phyloP scores from a whole-genome alignment of 2,888 invertebrate genomes.

The Pseudeuparius sepicola region DNA sequence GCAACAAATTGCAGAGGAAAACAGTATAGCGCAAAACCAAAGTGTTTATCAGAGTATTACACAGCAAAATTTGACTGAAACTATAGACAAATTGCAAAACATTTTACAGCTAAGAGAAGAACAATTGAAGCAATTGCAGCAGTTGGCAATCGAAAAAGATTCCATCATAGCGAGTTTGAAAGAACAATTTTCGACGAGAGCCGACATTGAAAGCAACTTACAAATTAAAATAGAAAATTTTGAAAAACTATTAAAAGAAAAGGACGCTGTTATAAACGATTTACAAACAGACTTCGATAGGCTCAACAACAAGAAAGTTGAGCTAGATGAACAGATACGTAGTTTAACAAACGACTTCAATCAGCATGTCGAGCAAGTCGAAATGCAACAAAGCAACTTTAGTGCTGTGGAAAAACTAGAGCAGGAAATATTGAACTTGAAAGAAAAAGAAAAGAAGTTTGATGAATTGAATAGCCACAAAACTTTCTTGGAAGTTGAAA shows the following conservation, averaged over 20 bases:
- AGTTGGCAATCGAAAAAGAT: conserved; percentile 13
- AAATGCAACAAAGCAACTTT: not conserved
- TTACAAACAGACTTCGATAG: conserved; percentile 20
- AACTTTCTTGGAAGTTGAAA: conserved; percentile 19
- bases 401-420: conserved; percentile 8
- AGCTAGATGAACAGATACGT: conserved; percentile 12
- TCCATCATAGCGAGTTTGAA: conserved; percentile 5
- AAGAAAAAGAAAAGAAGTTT: not conserved
- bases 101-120: conserved; percentile 5
- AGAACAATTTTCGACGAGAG: conserved; percentile 5
- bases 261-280: conserved; percentile 23
- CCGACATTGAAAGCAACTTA: conserved; percentile 7
- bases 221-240: conserved; percentile 9
- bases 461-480: conserved; percentile 13
- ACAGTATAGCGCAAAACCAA: not conserved
- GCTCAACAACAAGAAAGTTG: conserved; percentile 25
- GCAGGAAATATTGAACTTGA: not conserved
- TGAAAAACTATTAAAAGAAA: conserved; percentile 22
- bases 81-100: conserved; percentile 3
- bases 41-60: no score
- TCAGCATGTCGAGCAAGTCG: conserved; percentile 2
- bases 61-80: not conserved
- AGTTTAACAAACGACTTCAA: conserved; percentile 6
- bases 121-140: conserved; percentile 13
- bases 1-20: not conserved